A percentile compares a stretch with the other conserved stretches of the same genome.
These are phyloP conservation scores for Eubucco bourcierii DNA, from an alignment of 2,113 vertebrate species.

Conservation along the genomic window DNA sequence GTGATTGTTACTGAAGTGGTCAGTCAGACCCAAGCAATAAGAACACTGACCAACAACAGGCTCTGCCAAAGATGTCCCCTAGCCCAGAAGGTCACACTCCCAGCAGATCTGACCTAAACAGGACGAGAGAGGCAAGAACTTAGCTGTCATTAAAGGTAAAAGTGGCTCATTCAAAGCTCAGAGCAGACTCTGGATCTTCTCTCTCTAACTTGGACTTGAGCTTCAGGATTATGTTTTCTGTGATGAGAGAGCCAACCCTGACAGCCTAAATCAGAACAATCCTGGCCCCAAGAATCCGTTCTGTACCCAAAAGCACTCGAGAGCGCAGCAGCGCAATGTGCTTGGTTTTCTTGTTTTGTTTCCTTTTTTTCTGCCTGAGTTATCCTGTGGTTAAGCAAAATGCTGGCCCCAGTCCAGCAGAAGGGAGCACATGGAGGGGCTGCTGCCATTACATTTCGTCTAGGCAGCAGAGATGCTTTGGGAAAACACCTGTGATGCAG, in stretches of 20 bases:
- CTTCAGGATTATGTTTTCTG: neutral
- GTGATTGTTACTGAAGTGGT: too few species aligned
- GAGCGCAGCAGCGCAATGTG: neutral
- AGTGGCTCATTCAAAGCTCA: neutral
- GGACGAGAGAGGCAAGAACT: neutral
- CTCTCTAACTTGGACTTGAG: neutral
- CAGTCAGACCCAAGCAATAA: neutral
- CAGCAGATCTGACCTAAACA: neutral
- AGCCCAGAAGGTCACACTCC: neutral
- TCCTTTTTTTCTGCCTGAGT: neutral
- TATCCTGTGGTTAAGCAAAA: neutral
- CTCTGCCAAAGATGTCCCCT: neutral
- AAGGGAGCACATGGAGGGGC: neutral
- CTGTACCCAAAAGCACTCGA: neutral
- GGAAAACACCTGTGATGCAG: conserved; percentile 65
- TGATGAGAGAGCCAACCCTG: neutral
- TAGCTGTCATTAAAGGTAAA: neutral
- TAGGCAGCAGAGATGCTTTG: conserved; percentile 31
- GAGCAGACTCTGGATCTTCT: neutral
- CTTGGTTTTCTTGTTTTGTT: too few species aligned
- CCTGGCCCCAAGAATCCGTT: neutral
- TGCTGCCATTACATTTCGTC: conserved; percentile 36
- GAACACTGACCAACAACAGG: neutral
- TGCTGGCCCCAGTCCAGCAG: neutral
- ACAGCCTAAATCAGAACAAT: neutral